Evolutionary conservation across 2,113 vertebrate genomes (phyloP).

Genomic region (Nibea coibor): DNA sequence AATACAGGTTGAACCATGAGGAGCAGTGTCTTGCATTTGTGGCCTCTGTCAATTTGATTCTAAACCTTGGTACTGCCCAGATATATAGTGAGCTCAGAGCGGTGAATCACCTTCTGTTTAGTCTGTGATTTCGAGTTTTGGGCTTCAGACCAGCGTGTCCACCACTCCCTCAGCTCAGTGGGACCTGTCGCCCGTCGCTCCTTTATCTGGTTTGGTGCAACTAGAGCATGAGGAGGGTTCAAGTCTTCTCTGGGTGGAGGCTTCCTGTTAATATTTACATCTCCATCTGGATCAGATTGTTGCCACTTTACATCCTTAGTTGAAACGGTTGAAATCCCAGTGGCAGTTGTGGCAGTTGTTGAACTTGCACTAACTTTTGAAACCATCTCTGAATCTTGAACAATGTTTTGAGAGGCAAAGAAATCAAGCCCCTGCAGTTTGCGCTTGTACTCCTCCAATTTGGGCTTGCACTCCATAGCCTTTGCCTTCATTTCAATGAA

Average conservation of each 20-base stretch:
- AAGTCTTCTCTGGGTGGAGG: constrained; percentile 55
- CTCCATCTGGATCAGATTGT: constrained; percentile 20
- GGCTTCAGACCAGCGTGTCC: constrained; percentile 76
- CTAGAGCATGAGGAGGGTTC: constrained; percentile 55
- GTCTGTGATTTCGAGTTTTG: constrained; percentile 50
- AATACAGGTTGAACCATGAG: neutral
- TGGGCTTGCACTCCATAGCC: constrained; percentile 75
- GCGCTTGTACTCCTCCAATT: constrained; percentile 77
- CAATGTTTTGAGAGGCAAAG: neutral
- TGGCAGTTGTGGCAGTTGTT: neutral
- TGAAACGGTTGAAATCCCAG: neutral
- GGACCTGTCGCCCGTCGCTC: constrained; percentile 71
- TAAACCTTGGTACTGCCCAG: constrained; percentile 75
- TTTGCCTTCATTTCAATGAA: constrained; percentile 80
- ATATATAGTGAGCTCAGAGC: constrained; percentile 82
- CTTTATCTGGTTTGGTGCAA: constrained; percentile 69
- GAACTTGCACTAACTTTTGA: neutral
- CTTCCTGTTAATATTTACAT: constrained; percentile 65
- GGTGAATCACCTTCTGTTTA: constrained; percentile 68
- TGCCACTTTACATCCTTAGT: constrained; percentile 3
- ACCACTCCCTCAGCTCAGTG: constrained; percentile 80
- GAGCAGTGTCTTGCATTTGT: neutral
- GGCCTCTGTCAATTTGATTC: neutral
- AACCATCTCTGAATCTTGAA: neutral
- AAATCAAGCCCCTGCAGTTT: constrained; percentile 65